Conservation (phyloP, 2,888 invertebrate genomes). For the Platycheirus albimanus region DNA sequence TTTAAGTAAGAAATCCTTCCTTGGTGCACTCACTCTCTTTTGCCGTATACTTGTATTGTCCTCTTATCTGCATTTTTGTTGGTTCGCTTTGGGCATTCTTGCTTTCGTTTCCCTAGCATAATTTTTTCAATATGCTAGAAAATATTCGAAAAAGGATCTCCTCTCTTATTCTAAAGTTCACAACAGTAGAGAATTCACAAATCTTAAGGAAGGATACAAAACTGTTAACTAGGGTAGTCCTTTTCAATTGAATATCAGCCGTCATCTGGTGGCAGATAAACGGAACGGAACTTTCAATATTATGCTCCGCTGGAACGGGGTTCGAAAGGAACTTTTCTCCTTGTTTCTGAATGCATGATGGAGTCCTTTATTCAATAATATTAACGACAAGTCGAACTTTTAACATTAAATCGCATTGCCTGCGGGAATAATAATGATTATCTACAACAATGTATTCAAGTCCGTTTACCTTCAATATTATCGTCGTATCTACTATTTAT, state of each 20-base stretch:
- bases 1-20: constrained; percentile 46
- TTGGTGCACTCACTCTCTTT: constrained; percentile 17
- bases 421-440: constrained; percentile 71
- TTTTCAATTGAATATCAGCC: constrained; percentile 5
- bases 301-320: constrained; percentile 51
- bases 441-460: constrained; percentile 53
- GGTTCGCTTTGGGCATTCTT: constrained; percentile 3
- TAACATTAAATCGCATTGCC: constrained; percentile 69
- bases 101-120: constrained; percentile 11
- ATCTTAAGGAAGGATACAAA: constrained; percentile 47
- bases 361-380: constrained; percentile 59
- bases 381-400: constrained; percentile 71
- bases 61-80: constrained; percentile 48
- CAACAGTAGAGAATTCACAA: too few relatives aligned
- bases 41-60: neutral
- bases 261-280: constrained; percentile 50
- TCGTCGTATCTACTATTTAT: neutral
- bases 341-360: neutral
- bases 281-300: constrained; percentile 56
- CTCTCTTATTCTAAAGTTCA: too few relatives aligned
- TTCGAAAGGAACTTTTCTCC: neutral
- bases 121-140: constrained; percentile 1
- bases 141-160: too few relatives aligned
- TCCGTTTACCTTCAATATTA: constrained; percentile 1
- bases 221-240: constrained; percentile 37